phyloP scores from a whole-genome alignment of 1,140 invertebrate species.

The Amphibalanus amphitrite region DNA sequence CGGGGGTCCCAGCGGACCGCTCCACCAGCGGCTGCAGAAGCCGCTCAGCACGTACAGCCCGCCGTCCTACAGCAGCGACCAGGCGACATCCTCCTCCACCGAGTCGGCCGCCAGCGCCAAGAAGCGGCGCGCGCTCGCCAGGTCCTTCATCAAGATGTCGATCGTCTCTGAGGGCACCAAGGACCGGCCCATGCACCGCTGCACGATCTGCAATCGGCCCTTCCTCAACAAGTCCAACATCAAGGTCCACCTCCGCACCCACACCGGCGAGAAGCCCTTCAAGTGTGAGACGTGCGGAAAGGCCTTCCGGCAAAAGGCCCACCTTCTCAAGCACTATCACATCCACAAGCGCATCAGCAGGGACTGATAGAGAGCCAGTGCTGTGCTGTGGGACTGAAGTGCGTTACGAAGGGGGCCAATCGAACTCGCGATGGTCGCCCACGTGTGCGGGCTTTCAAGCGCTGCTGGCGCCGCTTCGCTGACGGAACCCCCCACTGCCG shows the following conservation, averaged over 20 bases:
- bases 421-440: no score
- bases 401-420: no score
- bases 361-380: constrained; percentile 26
- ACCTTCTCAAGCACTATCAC: constrained; percentile 80
- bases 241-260: constrained; percentile 78
- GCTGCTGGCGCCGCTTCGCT: no score
- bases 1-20: constrained; percentile 13
- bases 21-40: constrained; percentile 14
- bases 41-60: constrained; percentile 15
- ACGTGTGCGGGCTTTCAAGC: not conserved
- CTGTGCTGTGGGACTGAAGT: not conserved
- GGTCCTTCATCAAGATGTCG: constrained; percentile 13
- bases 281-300: constrained; percentile 81
- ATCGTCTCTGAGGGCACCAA: constrained; percentile 28
- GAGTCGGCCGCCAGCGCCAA: constrained; percentile 12
- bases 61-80: constrained; percentile 7
- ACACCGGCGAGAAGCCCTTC: constrained; percentile 89
- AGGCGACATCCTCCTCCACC: constrained; percentile 14
- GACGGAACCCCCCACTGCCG: not conserved
- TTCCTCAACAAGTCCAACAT: constrained; percentile 87
- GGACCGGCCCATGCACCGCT: constrained; percentile 76
- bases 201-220: constrained; percentile 71
- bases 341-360: constrained; percentile 54
- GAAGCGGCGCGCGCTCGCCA: constrained; percentile 18
- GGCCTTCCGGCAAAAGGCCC: constrained; percentile 77